These are phyloP conservation scores for Candidula unifasciata DNA, from an alignment of 2,888 invertebrate genomes.

Conservation along the genomic window DNA sequence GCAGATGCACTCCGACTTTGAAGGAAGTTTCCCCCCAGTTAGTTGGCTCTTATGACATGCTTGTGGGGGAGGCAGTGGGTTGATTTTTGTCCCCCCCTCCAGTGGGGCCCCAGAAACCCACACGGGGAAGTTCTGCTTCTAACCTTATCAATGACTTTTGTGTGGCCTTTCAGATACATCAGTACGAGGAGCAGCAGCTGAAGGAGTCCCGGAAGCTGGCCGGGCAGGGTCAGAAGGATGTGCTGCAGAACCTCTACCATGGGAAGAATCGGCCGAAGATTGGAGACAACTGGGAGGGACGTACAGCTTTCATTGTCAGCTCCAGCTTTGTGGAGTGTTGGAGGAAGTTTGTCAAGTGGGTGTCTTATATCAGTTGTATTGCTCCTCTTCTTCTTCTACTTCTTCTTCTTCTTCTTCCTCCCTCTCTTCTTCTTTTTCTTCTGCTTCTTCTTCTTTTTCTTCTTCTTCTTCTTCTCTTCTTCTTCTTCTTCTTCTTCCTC, in stretches of 20 bases:
- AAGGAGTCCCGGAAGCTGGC: slow-evolving; percentile 47
- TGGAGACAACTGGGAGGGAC: slow-evolving; percentile 54
- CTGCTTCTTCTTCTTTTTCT: too few species aligned
- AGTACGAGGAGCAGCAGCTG: slow-evolving; percentile 40
- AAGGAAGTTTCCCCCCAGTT: too few species aligned
- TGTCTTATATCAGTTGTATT: neutral
- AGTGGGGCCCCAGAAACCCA: neutral
- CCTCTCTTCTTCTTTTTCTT: neutral
- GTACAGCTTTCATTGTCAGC: slow-evolving; percentile 66
- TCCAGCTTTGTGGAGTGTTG: slow-evolving; percentile 78
- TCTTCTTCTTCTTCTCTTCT: too few species aligned
- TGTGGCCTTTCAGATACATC: slow-evolving; percentile 25
- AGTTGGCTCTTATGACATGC: too few species aligned
- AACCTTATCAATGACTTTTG: too few species aligned
- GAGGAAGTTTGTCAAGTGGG: slow-evolving; percentile 78
- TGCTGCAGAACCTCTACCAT: slow-evolving; percentile 75
- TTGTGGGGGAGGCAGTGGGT: too few species aligned
- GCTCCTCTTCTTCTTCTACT: too few species aligned
- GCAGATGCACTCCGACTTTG: too few species aligned
- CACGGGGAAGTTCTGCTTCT: neutral
- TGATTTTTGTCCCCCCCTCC: too few species aligned
- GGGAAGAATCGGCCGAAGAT: slow-evolving; percentile 75
- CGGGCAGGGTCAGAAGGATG: slow-evolving; percentile 76
- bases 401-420: slow-evolving; percentile 15
- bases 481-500: slow-evolving; percentile 12